phyloP scores from a whole-genome alignment of 2,888 invertebrate species.

The Volucella inflata region DNA sequence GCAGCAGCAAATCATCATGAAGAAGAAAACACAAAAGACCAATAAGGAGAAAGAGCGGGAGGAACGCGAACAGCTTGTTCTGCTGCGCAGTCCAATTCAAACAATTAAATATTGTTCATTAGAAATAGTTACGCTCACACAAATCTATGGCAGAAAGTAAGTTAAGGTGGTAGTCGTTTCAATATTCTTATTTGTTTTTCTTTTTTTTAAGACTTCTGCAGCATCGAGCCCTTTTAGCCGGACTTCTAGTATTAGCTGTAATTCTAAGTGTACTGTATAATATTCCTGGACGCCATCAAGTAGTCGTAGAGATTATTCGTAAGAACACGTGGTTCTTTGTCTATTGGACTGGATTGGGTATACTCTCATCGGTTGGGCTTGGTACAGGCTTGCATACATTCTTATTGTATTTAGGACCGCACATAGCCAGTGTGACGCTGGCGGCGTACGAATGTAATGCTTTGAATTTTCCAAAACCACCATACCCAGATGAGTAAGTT shows the following conservation, averaged over 20 bases:
- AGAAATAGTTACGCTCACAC: slow-evolving; percentile 88
- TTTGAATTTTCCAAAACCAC: slow-evolving; percentile 97
- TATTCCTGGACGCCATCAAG: slow-evolving; percentile 83
- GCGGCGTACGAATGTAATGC: slow-evolving; percentile 99
- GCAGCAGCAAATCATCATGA: slow-evolving; percentile 58
- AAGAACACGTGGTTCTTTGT: slow-evolving; percentile 84
- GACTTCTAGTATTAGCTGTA: slow-evolving; percentile 81
- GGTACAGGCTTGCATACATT: slow-evolving; percentile 99
- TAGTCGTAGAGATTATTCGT: slow-evolving; percentile 81
- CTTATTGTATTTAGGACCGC: slow-evolving; percentile 98
- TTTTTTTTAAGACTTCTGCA: slow-evolving; percentile 80
- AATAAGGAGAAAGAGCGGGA: slow-evolving; percentile 84
- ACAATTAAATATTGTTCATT: slow-evolving; percentile 92
- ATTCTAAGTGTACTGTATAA: slow-evolving; percentile 82
- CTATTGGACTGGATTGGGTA: slow-evolving; percentile 97
- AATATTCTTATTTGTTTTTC: slow-evolving; percentile 28
- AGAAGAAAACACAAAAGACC: slow-evolving; percentile 77
- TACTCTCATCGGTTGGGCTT: slow-evolving; percentile 98
- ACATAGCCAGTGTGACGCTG: slow-evolving; percentile 98
- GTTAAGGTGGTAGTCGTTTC: slow-evolving; percentile 70
- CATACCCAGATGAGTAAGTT: slow-evolving; percentile 97
- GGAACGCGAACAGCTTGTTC: slow-evolving; percentile 88
- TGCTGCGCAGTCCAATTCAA: slow-evolving; percentile 92
- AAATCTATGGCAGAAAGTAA: slow-evolving; percentile 86
- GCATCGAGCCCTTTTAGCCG: slow-evolving; percentile 81